Evolutionary conservation across 2,113 vertebrate genomes (phyloP).

Genomic region (Microcebus griseorufus): DNA sequence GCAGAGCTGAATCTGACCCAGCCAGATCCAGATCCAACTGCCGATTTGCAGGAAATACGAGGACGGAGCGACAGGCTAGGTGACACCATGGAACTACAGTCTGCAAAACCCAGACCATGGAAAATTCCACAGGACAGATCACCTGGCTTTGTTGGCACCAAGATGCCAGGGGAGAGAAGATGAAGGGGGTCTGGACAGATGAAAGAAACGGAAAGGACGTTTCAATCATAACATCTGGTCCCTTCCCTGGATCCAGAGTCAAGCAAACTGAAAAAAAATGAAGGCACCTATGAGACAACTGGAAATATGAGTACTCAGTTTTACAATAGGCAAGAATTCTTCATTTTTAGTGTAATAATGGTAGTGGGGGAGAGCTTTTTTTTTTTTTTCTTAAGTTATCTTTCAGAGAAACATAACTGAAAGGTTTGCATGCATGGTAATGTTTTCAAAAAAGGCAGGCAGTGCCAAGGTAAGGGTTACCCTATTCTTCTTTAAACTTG

Average conservation of each 20-base stretch:
- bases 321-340: background rate
- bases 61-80: rapidly evolving
- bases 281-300: background rate
- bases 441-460: background rate
- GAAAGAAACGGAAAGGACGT: background rate
- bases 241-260: background rate
- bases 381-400: background rate
- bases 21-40: background rate
- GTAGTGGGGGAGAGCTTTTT: background rate
- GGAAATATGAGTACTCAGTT: background rate
- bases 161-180: background rate
- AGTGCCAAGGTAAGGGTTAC: background rate
- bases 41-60: background rate
- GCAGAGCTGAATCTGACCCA: background rate
- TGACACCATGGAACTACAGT: rapidly evolving
- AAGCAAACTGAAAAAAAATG: no score
- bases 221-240: rapidly evolving
- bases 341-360: background rate
- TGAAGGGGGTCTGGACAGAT: rapidly evolving
- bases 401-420: background rate
- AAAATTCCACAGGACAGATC: background rate
- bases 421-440: background rate
- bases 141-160: background rate
- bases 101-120: rapidly evolving
- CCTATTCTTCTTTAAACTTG: background rate